Base-by-base conservation (phyloP, 2,888 invertebrate genomes). In the Aleiodes leptofemur region DNA sequence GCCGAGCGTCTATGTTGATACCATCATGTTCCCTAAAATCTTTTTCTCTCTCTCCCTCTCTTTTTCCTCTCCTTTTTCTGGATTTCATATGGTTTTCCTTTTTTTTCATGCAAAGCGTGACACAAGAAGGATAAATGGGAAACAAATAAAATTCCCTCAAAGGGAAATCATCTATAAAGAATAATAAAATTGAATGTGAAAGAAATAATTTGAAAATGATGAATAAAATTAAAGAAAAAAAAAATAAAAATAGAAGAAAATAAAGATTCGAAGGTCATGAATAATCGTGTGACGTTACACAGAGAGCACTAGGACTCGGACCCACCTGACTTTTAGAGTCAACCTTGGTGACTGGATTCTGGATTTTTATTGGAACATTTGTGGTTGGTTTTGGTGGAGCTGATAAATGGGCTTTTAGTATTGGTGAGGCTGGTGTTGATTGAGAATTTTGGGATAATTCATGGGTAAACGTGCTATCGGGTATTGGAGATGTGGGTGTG, bases 331-430 rank as follows among this genome's bases (percentile, higher is more conserved):
- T 91, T 88, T 92, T 92, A 86, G 89, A 87, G 85, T 90, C 90
- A 86, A 87, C 88, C 86, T 87, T 89, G 84, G 88, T 84, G 87
- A 86, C 87, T 87, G 88, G 85, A 85, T 85, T 87, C 82, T 82
- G 82, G 78, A 82, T 79, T 81, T 82, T 81, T 80, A 77, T 82
- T 76, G 81, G 82, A 80, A 81, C 74, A 71, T 78, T 86, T 80
- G 86, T 84, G 81, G 86, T 82, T 83, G 89, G 91, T 88, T 91
- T 91, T 78, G 92, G 91, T 79, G 94, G 94, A 81, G 94, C 93
- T 83, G 95, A 95, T 83, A 96, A 91, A 90, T 96, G 96, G 82
- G 96, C 96, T 91, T 96, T 96, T 82, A 96, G 91, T 87, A 96
- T 96, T 9, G 96, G 95, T 59, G 95, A 95, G 48, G 94, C 92